Conservation (phyloP, 2,888 invertebrate species). For the Lepidonotus clava region DNA sequence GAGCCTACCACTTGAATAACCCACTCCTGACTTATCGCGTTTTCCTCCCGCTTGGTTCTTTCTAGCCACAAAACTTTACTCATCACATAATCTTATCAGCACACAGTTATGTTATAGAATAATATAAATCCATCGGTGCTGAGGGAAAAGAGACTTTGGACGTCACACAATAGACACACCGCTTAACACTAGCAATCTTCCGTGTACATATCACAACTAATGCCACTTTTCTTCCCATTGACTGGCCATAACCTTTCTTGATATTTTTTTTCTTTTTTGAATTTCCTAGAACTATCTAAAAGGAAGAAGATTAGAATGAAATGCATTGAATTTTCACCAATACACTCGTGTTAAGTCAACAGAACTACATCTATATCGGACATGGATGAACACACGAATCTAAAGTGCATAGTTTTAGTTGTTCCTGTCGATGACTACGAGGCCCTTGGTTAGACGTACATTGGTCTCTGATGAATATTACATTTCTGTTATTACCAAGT, state of each 20-base stretch:
- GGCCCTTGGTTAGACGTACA: neutral
- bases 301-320: too few relatives aligned
- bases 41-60: too few relatives aligned
- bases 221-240: neutral
- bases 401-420: slow-evolving; percentile 33
- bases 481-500: neutral
- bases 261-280: too few relatives aligned
- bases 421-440: slow-evolving; percentile 8
- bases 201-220: slow-evolving; percentile 42
- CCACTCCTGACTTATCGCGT: too few relatives aligned
- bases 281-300: too few relatives aligned
- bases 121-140: too few relatives aligned
- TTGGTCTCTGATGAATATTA: neutral
- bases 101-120: too few relatives aligned
- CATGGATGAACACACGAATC: slow-evolving; percentile 39
- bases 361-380: slow-evolving; percentile 1
- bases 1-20: too few relatives aligned
- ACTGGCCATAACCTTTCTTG: neutral
- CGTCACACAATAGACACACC: neutral
- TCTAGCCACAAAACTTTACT: too few relatives aligned
- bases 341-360: slow-evolving; percentile 5
- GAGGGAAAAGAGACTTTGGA: too few relatives aligned
- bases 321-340: neutral
- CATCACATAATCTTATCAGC: too few relatives aligned
- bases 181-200: neutral